Base-by-base conservation (phyloP, 2,888 invertebrate species). In the Ischnus inquisitorius region DNA sequence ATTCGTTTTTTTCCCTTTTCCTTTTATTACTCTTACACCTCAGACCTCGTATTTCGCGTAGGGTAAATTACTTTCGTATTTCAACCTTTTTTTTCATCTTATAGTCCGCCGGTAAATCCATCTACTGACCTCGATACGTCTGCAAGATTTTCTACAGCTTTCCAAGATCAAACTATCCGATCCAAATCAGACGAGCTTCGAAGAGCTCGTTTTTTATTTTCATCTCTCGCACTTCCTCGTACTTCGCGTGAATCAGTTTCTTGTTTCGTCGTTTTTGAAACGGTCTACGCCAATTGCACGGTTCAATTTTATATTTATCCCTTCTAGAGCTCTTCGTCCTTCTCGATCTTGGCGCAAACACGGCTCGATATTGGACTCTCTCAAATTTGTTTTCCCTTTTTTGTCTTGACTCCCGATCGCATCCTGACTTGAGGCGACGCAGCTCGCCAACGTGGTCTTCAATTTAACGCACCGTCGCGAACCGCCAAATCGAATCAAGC, bases 1-100 rank as follows among this genome's bases (percentile, higher is more conserved):
- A 79, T 67, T 51, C 60, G 54, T 79, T 41, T 48, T 62, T 65
- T 1, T 16, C n/a, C n/a, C n/a, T 43, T 60, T 5, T n/a, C 5
- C 12, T 28, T 25, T 14, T 6, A 46, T 28, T 28, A n/a, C 14
- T 28, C 22, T 60, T 28, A 25, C 34, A 34, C 34, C 8, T 34
- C 34, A 34, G 8, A 6, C 34, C 8, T 34, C 34, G 34, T 34
- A 60, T 16, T 39, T 69, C 54, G 64, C 62, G 68, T 8, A 10
- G 54, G 22, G 12, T 54, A 54, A 22, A 54, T 54, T 54, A 54
- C 12, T 22, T 54, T 54, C 22, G 19, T 54, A 75, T 75, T 64
- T 68, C 14, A 67, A 12, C 19, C 5, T 64, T 71, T 64, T 71
- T 51, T 22, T 54, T 51, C 48, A 5, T 57, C 41, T n/a, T 19